These are phyloP conservation scores for Nautilus pompilius DNA, from an alignment of 1,140 invertebrate species.

Conservation along the genomic window DNA sequence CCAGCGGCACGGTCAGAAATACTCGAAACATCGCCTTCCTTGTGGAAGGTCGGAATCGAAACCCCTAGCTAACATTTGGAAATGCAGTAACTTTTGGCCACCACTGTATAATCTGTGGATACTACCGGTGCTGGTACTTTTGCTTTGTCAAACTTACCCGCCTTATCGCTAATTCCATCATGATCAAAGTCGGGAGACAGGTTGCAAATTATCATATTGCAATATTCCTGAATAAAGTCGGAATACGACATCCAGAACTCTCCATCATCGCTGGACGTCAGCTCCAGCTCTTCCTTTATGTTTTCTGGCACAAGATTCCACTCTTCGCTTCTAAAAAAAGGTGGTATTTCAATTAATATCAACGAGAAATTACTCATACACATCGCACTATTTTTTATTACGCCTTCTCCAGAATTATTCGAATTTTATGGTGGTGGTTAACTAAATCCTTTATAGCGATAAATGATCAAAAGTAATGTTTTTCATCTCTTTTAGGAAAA, in stretches of 20 bases:
- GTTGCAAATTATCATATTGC: slow-evolving; percentile 44
- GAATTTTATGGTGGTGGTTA: too few species aligned
- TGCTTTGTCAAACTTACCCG: slow-evolving; percentile 22
- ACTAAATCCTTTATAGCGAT: too few species aligned
- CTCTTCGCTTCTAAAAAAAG: slow-evolving; percentile 22
- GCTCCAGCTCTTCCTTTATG: slow-evolving; percentile 26
- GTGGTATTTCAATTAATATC: neutral
- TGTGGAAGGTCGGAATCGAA: too few species aligned
- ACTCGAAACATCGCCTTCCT: too few species aligned
- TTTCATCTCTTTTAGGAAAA: too few species aligned
- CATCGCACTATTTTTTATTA: neutral
- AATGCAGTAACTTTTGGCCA: too few species aligned
- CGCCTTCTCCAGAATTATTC: too few species aligned
- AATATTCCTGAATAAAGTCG: slow-evolving; percentile 37
- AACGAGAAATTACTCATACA: neutral
- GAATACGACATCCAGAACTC: slow-evolving; percentile 45
- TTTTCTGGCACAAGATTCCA: slow-evolving; percentile 25
- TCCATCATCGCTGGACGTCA: slow-evolving; percentile 41
- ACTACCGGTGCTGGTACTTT: too few species aligned
- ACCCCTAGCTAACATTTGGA: too few species aligned
- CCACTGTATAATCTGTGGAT: too few species aligned
- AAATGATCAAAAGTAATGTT: too few species aligned
- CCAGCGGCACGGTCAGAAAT: too few species aligned
- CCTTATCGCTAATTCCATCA: slow-evolving; percentile 43
- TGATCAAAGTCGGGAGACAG: slow-evolving; percentile 44